phyloP scores from a whole-genome alignment of 2,113 vertebrate genomes.

The Aldabrachelys gigantea region DNA sequence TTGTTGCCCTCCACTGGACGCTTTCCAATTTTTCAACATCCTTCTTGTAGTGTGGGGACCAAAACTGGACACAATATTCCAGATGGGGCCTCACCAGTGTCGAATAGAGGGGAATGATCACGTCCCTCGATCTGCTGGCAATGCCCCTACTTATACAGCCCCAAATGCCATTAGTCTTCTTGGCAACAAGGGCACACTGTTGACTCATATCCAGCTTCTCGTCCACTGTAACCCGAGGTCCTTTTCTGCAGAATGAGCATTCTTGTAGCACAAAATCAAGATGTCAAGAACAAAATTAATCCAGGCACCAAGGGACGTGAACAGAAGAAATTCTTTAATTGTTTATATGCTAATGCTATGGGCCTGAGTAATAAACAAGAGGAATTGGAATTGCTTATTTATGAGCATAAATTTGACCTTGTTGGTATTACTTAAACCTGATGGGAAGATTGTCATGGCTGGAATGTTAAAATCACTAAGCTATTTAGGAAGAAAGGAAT shows the following conservation, averaged over 20 bases:
- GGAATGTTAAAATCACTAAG: not conserved
- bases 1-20: too few relatives aligned
- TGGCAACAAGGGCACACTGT: too few relatives aligned
- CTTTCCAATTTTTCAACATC: too few relatives aligned
- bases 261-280: not conserved
- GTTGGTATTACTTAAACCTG: not conserved
- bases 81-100: too few relatives aligned
- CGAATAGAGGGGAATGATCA: too few relatives aligned
- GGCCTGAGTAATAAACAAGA: not conserved
- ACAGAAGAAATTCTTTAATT: not conserved
- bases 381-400: not conserved
- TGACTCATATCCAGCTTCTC: too few relatives aligned
- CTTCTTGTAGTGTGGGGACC: too few relatives aligned
- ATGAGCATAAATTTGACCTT: not conserved
- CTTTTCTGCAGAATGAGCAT: not conserved
- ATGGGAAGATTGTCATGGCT: not conserved
- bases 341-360: not conserved
- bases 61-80: too few relatives aligned
- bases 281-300: not conserved
- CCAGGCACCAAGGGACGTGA: not conserved
- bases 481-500: not conserved
- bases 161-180: too few relatives aligned
- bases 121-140: too few relatives aligned
- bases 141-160: too few relatives aligned
- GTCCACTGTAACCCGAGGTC: too few relatives aligned